Evolutionary conservation across 1,140 invertebrate genomes (phyloP), one percentile per base, ranked within the genome.

Genomic region (Heliconius hewitsoni): DNA sequence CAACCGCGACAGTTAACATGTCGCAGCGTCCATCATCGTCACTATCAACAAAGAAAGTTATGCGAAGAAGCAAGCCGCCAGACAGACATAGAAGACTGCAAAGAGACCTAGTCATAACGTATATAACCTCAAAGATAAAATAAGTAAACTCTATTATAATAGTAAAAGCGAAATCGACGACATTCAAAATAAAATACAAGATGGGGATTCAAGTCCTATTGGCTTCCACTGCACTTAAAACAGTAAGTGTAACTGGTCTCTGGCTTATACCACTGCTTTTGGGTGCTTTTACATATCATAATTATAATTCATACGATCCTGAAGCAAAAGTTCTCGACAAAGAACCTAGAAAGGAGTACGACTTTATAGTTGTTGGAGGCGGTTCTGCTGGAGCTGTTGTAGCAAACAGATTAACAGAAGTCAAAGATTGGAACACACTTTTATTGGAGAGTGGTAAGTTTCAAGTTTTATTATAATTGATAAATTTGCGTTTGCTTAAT

Each of bases 321-420:
- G 97, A 98, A 91, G 96, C 96, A 1, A 95, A 96, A 46, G 95
- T 95, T 18, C 78, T 86, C n/a, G 94, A 95, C 78, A 90, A 86
- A 75, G 94, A 92, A 80, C 95, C 92, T 23, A 87, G 95, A 71
- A 93, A 91, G 0, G 97, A 98, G 83, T 98, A 98, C 87, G 98
- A 98, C 87, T 98, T 98, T 85, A 95, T 98, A 1, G 95, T 98
- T 42, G 95, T 99, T 18, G 99, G 99, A 3, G 98, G 97, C 3
- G 99, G 99, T 2, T 98, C 98, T 0, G 98, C 98, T 0, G 98
- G 99, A 0, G 98, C 98, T 0, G 98, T 99, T 6, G 95, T 99
- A 1, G 98, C 98, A 1, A 99, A 96, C 86, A 96, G 99, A 16
- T 93, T 99, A 37, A 97, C 97, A 0, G 98, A 99, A 90, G 92